A percentile compares a stretch with the other conserved stretches of the same genome.
Conservation (phyloP, 1,140 invertebrate genomes). For the Acromyrmex charruanus region DNA sequence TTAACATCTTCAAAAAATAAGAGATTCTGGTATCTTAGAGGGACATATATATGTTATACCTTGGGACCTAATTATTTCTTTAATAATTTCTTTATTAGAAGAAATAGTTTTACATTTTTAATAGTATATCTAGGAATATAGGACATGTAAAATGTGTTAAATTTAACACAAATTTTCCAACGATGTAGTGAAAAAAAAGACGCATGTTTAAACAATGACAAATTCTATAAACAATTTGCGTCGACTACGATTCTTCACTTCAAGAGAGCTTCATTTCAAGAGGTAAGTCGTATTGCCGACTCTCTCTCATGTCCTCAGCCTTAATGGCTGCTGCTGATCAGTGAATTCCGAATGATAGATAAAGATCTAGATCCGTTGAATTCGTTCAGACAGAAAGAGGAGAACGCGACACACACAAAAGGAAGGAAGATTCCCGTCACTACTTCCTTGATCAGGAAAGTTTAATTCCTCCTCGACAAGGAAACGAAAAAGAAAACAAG, state of each 20-base stretch:
- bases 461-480: constrained; percentile 35
- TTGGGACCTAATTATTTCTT: no score
- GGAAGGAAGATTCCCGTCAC: neutral
- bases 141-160: no score
- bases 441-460: constrained; percentile 34
- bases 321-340: constrained; percentile 25
- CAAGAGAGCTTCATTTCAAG: neutral
- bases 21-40: no score
- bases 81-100: no score
- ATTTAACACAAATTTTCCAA: no score
- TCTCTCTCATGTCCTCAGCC: constrained; percentile 43
- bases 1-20: no score
- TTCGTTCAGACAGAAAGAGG: neutral
- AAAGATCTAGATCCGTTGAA: constrained; percentile 33
- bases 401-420: neutral
- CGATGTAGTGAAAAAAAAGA: no score
- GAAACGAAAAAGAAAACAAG: constrained; percentile 24
- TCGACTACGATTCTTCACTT: neutral
- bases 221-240: neutral
- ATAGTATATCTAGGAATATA: no score
- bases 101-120: no score
- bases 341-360: constrained; percentile 25
- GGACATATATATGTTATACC: no score
- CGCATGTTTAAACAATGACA: neutral
- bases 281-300: neutral